Evolutionary conservation across 23 tunicate species (phyloP), one percentile per base, ranked within the genome.

Genomic region (Halocynthia aurantium): DNA sequence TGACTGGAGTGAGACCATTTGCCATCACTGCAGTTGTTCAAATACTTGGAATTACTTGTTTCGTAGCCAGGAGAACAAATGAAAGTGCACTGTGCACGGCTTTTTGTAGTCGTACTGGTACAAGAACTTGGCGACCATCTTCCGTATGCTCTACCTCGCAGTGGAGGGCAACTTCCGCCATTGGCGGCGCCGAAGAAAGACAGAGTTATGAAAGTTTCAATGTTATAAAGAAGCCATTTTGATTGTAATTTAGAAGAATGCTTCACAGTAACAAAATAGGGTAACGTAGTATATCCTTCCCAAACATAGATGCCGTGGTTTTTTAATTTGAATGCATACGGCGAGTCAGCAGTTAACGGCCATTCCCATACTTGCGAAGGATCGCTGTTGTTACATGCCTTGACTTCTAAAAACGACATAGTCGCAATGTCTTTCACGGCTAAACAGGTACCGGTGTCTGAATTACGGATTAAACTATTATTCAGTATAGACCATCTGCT

Each of bases 41-140:
- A 58, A 8, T 75, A 69, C 10, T 7, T 58, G 7, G 55, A 66
- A 6, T 54, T 21, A 10, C 15, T 17, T 6, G 57, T 50, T 49
- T 74, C 74, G 55, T 63, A 84, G 15, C 88, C 88, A 8, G 52
- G 56, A 55, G 17, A 49, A 52, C 88, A 84, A 51, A 84, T 7
- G 69, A 63, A 84, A 7, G 88, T 13, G 56, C 88, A 84, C 11
- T 10, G 31, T 8, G 77, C 18, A 6, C 57, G 60, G 18, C 10
- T 61, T 57, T 55, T 31, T 17, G n/a, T 70, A 6, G 17, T 49
- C 10, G 18, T 51, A 21, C 8, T 12, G 6, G 64, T 58, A 69
- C 88, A 84, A 50, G 82, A 17, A 8, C 60, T n/a, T 7, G 88
- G 88, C 51, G 76, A 50, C 88, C 88, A 84, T 22, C 77, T 22